These are phyloP conservation scores for Oscheius sp. DNA, from an alignment of 2,888 invertebrate species.

Conservation along the genomic window DNA sequence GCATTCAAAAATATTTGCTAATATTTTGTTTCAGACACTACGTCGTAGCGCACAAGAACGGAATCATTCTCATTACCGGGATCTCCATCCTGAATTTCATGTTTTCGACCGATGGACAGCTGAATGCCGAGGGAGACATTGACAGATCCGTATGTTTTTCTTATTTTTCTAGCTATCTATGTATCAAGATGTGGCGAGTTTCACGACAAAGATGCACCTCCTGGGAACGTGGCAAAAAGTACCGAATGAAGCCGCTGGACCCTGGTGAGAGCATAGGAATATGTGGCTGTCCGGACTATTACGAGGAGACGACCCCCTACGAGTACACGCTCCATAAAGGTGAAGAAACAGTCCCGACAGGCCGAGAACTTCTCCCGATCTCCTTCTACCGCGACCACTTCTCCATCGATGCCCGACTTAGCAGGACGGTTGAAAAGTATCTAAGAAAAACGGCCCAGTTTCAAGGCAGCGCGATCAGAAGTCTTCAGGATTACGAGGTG, in stretches of 20 bases:
- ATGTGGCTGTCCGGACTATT: background rate
- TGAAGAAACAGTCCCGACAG: background rate
- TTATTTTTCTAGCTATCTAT: background rate
- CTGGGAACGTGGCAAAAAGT: background rate
- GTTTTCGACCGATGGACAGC: background rate
- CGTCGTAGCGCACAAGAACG: slow-evolving; percentile 6
- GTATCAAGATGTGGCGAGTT: slow-evolving; percentile 7
- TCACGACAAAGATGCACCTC: background rate
- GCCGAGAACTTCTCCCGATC: background rate
- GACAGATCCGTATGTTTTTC: background rate
- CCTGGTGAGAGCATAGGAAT: slow-evolving; percentile 1
- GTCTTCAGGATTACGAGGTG: slow-evolving; percentile 13
- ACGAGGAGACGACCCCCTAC: background rate
- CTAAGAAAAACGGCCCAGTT: background rate
- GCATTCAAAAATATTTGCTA: too few species aligned
- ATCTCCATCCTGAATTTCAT: slow-evolving; percentile 1
- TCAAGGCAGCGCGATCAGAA: background rate
- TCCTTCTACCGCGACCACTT: slow-evolving; percentile 13
- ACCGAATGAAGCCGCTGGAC: background rate
- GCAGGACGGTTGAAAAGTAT: background rate
- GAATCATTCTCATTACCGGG: slow-evolving; percentile 8
- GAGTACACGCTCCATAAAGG: background rate
- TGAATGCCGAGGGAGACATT: background rate
- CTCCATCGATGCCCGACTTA: background rate
- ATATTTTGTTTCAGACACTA: background rate